Evolutionary conservation across 2,797 vertebrate species (phyloP).

Genomic region (Galaxias olidus): DNA sequence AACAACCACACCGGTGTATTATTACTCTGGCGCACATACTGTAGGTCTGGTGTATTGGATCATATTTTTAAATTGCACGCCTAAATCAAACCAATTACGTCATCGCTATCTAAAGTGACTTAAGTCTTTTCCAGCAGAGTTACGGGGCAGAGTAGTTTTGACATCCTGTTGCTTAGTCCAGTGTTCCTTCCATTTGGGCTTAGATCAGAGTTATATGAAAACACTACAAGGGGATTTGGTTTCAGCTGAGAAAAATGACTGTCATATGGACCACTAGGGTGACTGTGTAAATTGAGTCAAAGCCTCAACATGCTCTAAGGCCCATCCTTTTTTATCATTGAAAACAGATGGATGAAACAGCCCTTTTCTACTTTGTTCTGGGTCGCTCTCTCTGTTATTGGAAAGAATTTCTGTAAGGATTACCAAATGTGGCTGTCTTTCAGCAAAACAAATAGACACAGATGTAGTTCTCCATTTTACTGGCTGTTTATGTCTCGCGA

Average conservation of each 20-base stretch:
- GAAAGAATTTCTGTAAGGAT: constrained; percentile 73
- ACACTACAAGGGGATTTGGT: constrained; percentile 2
- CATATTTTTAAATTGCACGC: constrained; percentile 3
- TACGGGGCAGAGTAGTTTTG: neutral
- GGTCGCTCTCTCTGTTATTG: constrained; percentile 67
- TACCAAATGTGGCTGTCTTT: constrained; percentile 74
- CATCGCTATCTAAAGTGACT: neutral
- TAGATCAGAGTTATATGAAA: neutral
- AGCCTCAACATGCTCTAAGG: constrained; percentile 39
- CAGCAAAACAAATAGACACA: constrained; percentile 77
- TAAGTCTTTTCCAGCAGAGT: neutral
- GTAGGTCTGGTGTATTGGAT: neutral
- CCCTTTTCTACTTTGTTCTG: constrained; percentile 49
- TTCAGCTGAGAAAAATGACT: constrained; percentile 14
- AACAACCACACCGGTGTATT: constrained; percentile 14
- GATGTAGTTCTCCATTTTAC: constrained; percentile 83
- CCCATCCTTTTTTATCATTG: constrained; percentile 55
- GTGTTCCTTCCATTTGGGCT: neutral
- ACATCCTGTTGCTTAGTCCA: constrained; percentile 1
- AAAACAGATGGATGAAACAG: constrained; percentile 72
- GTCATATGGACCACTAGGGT: constrained; percentile 30
- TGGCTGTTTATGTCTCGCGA: constrained; percentile 81
- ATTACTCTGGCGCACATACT: neutral
- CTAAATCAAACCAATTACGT: neutral
- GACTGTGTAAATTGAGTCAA: constrained; percentile 50